Base-by-base conservation (phyloP, 2,888 invertebrate genomes). In the Enchytraeus crypticus region DNA sequence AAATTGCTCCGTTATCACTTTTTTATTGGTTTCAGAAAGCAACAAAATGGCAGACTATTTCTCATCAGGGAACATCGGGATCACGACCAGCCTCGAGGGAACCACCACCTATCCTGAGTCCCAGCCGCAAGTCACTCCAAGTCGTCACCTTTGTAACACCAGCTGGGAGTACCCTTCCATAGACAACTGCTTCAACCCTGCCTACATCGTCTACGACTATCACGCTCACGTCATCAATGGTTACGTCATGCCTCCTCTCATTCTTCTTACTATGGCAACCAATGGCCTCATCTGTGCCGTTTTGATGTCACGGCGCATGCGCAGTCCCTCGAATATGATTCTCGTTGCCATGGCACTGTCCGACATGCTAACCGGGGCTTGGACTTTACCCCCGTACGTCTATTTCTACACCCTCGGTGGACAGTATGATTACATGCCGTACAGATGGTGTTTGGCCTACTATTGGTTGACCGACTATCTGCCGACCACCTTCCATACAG, bases 301-400 rank as follows among this genome's bases (percentile, higher is more conserved):
- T 0, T 82, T 95, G 34, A 87, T 90, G 61, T 88, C 90, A 69
- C 84, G 61, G 18, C 47, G 26, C 3, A 93, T 95, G 93, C 79
- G 88, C 30, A 89, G 90, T 0, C 91, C 92, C 0, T 92, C 92
- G 3, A 92, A 93, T 80, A 85, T 88, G 18, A 89, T 92, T 0
- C 84, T 93, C 2, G 88, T 91, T 85, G 89, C 89, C 21, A 95
- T 95, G 92, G 93, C 95, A 0, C 83, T 95, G 4, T 90, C 91
- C 70, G 95, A 95, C 80, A 88, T 92, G 86, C 86, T 92, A 77
- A 95, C 93, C 0, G 87, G 78, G 0, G 64, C 77, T 1, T 71
- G 73, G 59, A 76, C 79, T 3, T 65, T 77, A 26, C 79, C 79
- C 3, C 85, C 92, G 73, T 85, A 92, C 53, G 86, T 92, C 79